Evolutionary conservation across 2,113 vertebrate genomes (phyloP).

Genomic region (Toxotes chatareus): DNA sequence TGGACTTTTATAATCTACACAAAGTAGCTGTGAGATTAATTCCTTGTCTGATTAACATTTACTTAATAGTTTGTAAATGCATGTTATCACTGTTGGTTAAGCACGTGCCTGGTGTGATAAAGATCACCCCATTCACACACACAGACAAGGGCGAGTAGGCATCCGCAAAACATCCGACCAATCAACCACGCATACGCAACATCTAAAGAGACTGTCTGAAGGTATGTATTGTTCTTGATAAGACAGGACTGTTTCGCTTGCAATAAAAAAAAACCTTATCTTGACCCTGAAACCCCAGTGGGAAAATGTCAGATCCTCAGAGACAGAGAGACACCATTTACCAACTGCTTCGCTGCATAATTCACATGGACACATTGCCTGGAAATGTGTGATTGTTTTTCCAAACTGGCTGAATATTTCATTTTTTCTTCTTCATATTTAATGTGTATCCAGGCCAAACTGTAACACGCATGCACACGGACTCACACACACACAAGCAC

Average conservation of each 20-base stretch:
- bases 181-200: constrained; percentile 10
- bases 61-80: constrained; percentile 41
- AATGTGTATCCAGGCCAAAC: constrained; percentile 64
- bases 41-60: constrained; percentile 60
- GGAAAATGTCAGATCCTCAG: constrained; percentile 55
- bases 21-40: constrained; percentile 48
- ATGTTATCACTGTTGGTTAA: constrained; percentile 23
- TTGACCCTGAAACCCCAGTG: constrained; percentile 61
- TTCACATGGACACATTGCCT: constrained; percentile 73
- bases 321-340: constrained; percentile 67
- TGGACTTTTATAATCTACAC: constrained; percentile 48
- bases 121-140: constrained; percentile 10
- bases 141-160: constrained; percentile 5
- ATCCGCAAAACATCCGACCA: not conserved
- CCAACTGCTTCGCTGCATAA: constrained; percentile 75
- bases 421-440: constrained; percentile 74
- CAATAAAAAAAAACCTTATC: constrained; percentile 58
- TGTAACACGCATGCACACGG: constrained; percentile 27
- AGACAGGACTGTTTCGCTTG: constrained; percentile 19
- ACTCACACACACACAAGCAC: not conserved
- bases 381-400: constrained; percentile 55
- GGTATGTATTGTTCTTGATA: constrained; percentile 46
- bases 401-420: constrained; percentile 77
- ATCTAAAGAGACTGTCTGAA: constrained; percentile 9
- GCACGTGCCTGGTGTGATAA: constrained; percentile 26